phyloP scores from a whole-genome alignment of 2,888 invertebrate species.

The Tupiocoris notatus region DNA sequence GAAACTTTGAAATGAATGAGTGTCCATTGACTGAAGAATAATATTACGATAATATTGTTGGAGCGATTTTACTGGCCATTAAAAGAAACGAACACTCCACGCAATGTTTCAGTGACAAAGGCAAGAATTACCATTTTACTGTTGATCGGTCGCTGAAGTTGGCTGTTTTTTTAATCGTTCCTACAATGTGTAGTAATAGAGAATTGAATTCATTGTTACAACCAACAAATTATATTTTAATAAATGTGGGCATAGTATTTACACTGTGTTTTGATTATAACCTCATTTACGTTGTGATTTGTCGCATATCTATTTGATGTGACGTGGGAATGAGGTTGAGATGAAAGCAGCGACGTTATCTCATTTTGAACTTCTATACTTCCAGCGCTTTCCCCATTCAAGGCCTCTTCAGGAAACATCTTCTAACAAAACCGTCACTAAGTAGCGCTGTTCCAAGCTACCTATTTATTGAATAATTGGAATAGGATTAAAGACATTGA shows the following conservation, averaged over 20 bases:
- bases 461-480: no score
- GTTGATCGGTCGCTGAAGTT: neutral
- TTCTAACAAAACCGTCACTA: no score
- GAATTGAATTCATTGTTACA: slow-evolving; percentile 34
- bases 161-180: slow-evolving; percentile 35
- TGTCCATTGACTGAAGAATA: slow-evolving; percentile 33
- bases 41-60: slow-evolving; percentile 33
- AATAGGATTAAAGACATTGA: no score
- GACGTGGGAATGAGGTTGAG: no score
- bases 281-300: no score
- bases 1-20: slow-evolving; percentile 9
- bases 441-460: no score
- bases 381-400: no score
- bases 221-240: slow-evolving; percentile 38
- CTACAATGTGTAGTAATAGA: slow-evolving; percentile 37
- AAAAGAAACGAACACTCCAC: neutral
- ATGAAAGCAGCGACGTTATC: no score
- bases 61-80: slow-evolving; percentile 17
- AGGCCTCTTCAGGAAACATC: no score
- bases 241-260: slow-evolving; percentile 24
- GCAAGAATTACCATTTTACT: neutral
- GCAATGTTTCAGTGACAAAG: neutral
- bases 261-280: no score
- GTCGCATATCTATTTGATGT: no score
- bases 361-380: no score